Conservation (phyloP, 2,113 vertebrate genomes). For the Hippoglossus stenolepis region DNA sequence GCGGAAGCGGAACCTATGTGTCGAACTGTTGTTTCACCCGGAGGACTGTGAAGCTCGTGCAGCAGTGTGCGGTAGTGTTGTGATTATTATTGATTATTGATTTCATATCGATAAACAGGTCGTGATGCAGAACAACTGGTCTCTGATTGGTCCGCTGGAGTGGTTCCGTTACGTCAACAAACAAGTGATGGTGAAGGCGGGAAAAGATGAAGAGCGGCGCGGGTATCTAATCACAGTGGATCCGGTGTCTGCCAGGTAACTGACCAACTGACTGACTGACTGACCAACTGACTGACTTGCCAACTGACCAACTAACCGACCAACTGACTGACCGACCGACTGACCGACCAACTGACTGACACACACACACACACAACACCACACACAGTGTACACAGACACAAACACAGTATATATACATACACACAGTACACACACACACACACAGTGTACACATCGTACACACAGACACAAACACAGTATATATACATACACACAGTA, state of each 20-base stretch:
- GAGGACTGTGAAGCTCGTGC: not conserved
- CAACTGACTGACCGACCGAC: no score
- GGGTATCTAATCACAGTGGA: slow-evolving; percentile 93
- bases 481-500: no score
- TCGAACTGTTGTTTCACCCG: slow-evolving; percentile 7
- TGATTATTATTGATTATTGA: not conserved
- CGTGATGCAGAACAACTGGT: slow-evolving; percentile 56
- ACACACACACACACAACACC: no score
- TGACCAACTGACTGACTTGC: no score
- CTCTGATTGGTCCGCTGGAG: slow-evolving; percentile 82
- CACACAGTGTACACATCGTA: no score
- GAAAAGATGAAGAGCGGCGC: slow-evolving; percentile 82
- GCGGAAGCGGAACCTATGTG: slow-evolving; percentile 15
- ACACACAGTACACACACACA: no score
- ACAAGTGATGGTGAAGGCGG: slow-evolving; percentile 85
- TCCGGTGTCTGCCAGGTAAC: slow-evolving; percentile 91
- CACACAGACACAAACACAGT: no score
- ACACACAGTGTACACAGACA: no score
- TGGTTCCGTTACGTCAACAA: slow-evolving; percentile 88
- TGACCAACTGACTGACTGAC: no score
- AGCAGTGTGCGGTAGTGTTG: not conserved
- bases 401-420: no score
- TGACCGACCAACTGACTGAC: no score
- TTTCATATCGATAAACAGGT: not conserved
- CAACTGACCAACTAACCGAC: no score